Base-by-base conservation (phyloP, 2,113 vertebrate species). In the Siniperca chuatsi region DNA sequence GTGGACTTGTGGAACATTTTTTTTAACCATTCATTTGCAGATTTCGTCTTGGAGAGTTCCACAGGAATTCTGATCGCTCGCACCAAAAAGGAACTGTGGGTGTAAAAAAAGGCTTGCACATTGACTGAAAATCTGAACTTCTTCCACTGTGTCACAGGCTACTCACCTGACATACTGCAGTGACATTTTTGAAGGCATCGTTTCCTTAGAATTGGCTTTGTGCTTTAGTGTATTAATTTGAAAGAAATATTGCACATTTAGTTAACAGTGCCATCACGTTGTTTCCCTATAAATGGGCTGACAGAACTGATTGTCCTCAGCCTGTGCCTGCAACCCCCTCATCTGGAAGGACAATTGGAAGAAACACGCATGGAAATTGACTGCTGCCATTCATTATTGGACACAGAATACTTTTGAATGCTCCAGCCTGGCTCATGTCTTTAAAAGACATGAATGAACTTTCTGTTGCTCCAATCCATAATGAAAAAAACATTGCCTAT, bases 161-260 rank as follows among this genome's bases (percentile, higher is more conserved):
- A 74, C 35, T 61, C 79, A 46, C 79, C 61, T 11, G 61, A 75
- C 40, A 44, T 75, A n/a, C 8, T 66, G 13, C 60, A 65, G 29
- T n/a, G 60, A 65, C 71, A 8, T 66, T 54, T 54, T 66, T 52
- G 61, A 66, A 46, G 71, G 79, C 10, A 29, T 29, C 29, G 52
- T 75, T 71, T 57, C 78, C 20, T 70, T 61, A 11, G 78, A 73
- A 44, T 11, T 74, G 13, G 54, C 21, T 23, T 37, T 62, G 18
- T 65, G 37, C 23, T 57, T 74, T 23, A 54, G 60, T 50, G 48
- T 66, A 35, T 66, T 81, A 6, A n/a, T 74, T 35, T 74, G 60
- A 11, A 66, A 74, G 55, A 74, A 74, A 74, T 81, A 81, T 81
- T 66, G 73, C 16, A 65, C 60, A 9, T 55, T 55, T 0, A 29